Base-by-base conservation (phyloP, 2,888 invertebrate genomes). In the Drosophila fungiperda region DNA sequence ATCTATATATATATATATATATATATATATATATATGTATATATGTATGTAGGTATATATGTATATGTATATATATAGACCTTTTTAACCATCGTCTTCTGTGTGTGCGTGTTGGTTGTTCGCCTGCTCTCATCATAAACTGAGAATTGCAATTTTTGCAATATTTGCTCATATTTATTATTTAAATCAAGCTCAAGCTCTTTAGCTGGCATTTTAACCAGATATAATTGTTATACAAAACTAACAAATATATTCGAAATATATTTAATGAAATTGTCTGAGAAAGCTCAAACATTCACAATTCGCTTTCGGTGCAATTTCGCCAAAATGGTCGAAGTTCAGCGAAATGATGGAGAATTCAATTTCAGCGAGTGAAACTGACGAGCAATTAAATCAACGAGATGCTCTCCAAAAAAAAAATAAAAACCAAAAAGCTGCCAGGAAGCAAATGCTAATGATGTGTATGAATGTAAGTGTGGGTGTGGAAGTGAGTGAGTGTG, bases 81-180 rank as follows among this genome's bases (percentile, higher is more conserved):
- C 59, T 77, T 59, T 71, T 78, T 78, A 83, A 75, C 86, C 76
- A 83, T 86, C 83, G 67, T 54, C 68, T 20, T 33, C 50, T 36
- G 38, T 61, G 32, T 42, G 38, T 54, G 36, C 17, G 35, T 32
- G 32, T 64, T 36, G 64, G n/a, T 76, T 59, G 42, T 29, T 23
- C n/a, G 15, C 50, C 59, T 40, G 75, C 54, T 49, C 7, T n/a
- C 29, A 38, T 11, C 26, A 32, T 49, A 67, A 68, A 57, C 68
- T 66, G 54, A 66, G 61, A 52, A 26, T 33, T 29, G 45, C 55
- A 38, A 53, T 68, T 35, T 42, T n/a, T n/a, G n/a, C n/a, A n/a
- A n/a, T 5, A 49, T 68, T 36, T 57, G n/a, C 55, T 54, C 42
- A 49, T 36, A 12, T 33, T 54, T 53, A 9, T 42, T 40, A n/a